Conservation (phyloP, 2,113 vertebrate genomes). For the human (Homo sapiens) region DNA sequence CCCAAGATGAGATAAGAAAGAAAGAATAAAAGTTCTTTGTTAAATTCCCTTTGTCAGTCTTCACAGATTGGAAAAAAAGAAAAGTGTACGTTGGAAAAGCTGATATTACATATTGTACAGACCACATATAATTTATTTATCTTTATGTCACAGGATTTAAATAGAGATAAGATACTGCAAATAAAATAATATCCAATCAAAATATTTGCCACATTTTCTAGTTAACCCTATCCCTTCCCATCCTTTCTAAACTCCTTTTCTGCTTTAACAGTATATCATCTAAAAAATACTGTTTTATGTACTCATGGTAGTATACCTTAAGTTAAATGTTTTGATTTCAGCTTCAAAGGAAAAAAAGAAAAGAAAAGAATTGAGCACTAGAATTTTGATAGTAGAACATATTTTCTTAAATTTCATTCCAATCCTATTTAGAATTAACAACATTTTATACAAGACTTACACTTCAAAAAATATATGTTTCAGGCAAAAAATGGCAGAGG, state of each 20-base stretch:
- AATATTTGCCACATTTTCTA: not conserved
- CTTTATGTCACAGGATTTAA: conserved; percentile 21
- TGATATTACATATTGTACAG: not conserved
- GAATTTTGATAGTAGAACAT: not conserved
- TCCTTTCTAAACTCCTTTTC: not conserved
- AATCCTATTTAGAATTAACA: not conserved
- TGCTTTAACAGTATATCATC: not conserved
- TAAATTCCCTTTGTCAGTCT: conserved; percentile 10
- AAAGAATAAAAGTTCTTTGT: not conserved
- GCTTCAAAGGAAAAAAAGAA: not conserved
- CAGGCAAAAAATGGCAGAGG: not conserved
- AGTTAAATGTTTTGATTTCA: conserved; percentile 34
- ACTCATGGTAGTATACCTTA: not conserved
- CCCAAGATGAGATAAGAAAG: not conserved
- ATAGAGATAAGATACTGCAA: not conserved
- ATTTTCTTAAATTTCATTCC: conserved; percentile 40
- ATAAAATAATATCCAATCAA: conserved; percentile 10
- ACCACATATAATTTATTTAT: not conserved
- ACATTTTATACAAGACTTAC: not conserved
- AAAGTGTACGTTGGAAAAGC: not conserved
- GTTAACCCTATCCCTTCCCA: not conserved
- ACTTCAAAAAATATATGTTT: conserved; percentile 1
- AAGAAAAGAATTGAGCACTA: not conserved
- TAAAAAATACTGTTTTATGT: not conserved
- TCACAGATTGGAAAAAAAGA: conserved; percentile 28